Base-by-base conservation (phyloP, 1,140 invertebrate genomes). In the Cotesia glomerata region DNA sequence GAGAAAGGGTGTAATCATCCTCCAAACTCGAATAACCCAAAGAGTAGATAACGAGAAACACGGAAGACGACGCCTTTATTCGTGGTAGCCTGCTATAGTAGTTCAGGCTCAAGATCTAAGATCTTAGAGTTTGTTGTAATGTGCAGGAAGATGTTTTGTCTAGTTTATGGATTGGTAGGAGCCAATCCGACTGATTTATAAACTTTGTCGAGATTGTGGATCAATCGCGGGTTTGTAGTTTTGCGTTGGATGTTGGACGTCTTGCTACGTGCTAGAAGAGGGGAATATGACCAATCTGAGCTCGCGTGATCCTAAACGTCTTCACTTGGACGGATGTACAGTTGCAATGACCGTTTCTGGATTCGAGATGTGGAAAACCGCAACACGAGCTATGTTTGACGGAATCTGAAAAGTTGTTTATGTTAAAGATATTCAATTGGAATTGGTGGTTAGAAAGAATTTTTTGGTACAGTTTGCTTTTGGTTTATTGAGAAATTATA, bases 311-410 rank as follows among this genome's bases (percentile, higher is more conserved):
- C 18, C 51, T 35, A 56, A 16, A 49, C 32, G 16, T 64, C 16
- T 72, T 8, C 61, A 69, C 51, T 35, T 68, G 52, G 58, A 68
- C 26, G 52, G 63, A 74, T 74, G 72, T 74, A 74, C 72, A 74
- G 72, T 74, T 74, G 67, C 67, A 64, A 69, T 74, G 72, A 74
- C 72, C 72, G 26, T 26, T 26, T 1, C 72, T 45, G 65, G 11
- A 5, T 36, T 9, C 35, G 11, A 35, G 36, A 7, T 35, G 36
- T 45, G 62, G 49, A 64, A 64, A 49, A 64, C 39, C 39, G 36
- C 39, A 64, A 64, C 39, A 13, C 45, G 62, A 64, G 45, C 39
- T 64, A 11, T 7, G 14, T 13, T 59, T 14, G 58, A 63, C 61
- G 35, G n/a, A 14, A 36, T 13, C 39, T 13, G 61, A 26, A 26